Evolutionary conservation across 2,113 vertebrate species (phyloP), one percentile per base, ranked within the genome.

Genomic region (Girardinichthys multiradiatus): DNA sequence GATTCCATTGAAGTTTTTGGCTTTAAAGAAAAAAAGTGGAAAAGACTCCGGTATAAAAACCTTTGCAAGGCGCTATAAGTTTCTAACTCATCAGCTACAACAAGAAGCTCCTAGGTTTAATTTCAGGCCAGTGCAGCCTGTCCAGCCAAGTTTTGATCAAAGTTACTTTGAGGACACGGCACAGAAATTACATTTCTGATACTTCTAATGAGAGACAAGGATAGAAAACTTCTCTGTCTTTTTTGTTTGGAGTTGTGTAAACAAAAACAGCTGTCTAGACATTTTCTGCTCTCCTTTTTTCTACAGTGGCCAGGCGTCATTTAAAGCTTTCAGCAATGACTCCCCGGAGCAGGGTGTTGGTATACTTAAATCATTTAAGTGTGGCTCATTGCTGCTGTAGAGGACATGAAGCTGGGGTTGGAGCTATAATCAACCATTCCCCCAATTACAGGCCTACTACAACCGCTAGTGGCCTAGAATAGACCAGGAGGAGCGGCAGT

Each of bases 381-480:
- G 68, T 39, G 70, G 75, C 63, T 72, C 51, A 7, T 60, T 61
- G 70, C 33, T 73, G 70, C 70, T 80, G 57, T 73, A 61, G 72
- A 70, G 51, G 86, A 87, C 76, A 75, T 24, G 9, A 81, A 76
- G 77, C 80, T 81, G 60, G 72, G 61, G 60, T 71, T 60, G 90
- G 84, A 89, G 82, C 90, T 92, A 87, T 91, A 93, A 93, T 93
- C 89, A 91, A 29, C 77, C 15, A 74, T 59, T 74, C 68, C 81
- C 81, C 68, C 87, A 90, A 93, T 92, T 91, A 93, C 83, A 93
- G 90, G 79, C 85, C 88, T 80, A 64, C 87, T 51, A 31, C 88
- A 86, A 77, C 87, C 82, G 72, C 85, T 14, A 80, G 80, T 76
- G 86, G 84, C 90, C 90, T 48, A 87, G 91, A 93, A 92, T 92